phyloP scores from a whole-genome alignment of 2,113 vertebrate species.

The Pitta sordida region DNA sequence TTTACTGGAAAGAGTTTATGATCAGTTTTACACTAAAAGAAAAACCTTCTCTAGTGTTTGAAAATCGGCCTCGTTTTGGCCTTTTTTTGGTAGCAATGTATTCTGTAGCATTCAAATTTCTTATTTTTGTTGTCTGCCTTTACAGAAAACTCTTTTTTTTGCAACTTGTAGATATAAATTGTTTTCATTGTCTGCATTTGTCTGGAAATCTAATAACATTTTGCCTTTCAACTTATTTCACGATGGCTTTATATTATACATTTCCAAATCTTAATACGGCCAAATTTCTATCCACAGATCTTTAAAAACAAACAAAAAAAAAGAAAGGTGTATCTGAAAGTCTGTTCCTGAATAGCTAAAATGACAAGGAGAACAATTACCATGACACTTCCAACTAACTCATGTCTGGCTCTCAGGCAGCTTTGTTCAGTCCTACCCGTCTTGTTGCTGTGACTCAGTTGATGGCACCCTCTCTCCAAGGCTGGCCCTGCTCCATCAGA shows the following conservation, averaged over 20 bases:
- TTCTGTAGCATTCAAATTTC: conserved; percentile 2
- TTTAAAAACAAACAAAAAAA: neutral
- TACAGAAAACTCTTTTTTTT: neutral
- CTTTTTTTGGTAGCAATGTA: neutral
- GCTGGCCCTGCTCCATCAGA: neutral
- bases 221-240: neutral
- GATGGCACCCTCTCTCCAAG: neutral
- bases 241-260: neutral
- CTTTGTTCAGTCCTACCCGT: conserved; percentile 1
- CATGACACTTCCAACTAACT: neutral
- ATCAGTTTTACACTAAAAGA: neutral
- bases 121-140: conserved; percentile 12
- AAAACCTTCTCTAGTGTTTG: neutral
- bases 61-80: neutral
- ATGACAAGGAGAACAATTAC: neutral
- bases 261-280: conserved; percentile 37
- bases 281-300: conserved; percentile 35
- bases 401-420: neutral
- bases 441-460: conserved; percentile 43
- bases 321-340: neutral
- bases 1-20: neutral
- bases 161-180: neutral
- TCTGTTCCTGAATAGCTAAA: conserved; percentile 17
- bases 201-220: conserved; percentile 12
- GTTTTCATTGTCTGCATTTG: neutral